phyloP scores from a whole-genome alignment of 2,113 vertebrate species.

The Rhabdornis inornatus region DNA sequence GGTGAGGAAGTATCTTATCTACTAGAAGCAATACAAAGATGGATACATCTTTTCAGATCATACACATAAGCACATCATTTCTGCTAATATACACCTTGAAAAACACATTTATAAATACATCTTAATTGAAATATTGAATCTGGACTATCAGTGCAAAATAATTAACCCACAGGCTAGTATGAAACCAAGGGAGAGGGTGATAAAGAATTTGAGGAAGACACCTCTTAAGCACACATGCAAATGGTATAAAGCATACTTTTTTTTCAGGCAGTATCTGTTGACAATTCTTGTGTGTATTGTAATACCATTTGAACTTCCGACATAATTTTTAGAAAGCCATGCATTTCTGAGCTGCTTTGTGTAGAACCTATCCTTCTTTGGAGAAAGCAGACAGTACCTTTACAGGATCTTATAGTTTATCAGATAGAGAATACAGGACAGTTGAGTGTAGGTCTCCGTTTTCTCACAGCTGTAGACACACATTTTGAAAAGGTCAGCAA shows the following conservation, averaged over 20 bases:
- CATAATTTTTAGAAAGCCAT: background rate
- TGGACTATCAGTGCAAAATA: slow-evolving; percentile 71
- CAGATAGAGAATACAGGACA: background rate
- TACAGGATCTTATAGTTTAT: background rate
- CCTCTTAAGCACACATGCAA: background rate
- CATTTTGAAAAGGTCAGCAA: background rate
- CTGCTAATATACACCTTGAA: slow-evolving; percentile 59
- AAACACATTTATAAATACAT: slow-evolving; percentile 61
- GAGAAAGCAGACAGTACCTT: background rate
- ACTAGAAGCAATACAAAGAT: slow-evolving; percentile 9
- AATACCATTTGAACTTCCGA: background rate
- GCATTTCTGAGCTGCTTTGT: background rate
- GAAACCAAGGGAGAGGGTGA: background rate
- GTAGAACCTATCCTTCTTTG: background rate
- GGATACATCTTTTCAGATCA: slow-evolving; percentile 42
- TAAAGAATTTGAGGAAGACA: background rate
- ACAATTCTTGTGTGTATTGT: background rate
- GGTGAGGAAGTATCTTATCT: slow-evolving; percentile 33
- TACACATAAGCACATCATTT: slow-evolving; percentile 6
- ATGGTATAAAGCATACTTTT: background rate
- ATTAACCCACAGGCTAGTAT: slow-evolving; percentile 65
- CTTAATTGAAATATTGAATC: slow-evolving; percentile 66
- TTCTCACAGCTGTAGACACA: background rate
- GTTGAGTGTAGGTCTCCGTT: background rate
- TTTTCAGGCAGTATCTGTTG: background rate